phyloP scores from a whole-genome alignment of 2,797 vertebrate genomes.

The Menidia menidia region DNA sequence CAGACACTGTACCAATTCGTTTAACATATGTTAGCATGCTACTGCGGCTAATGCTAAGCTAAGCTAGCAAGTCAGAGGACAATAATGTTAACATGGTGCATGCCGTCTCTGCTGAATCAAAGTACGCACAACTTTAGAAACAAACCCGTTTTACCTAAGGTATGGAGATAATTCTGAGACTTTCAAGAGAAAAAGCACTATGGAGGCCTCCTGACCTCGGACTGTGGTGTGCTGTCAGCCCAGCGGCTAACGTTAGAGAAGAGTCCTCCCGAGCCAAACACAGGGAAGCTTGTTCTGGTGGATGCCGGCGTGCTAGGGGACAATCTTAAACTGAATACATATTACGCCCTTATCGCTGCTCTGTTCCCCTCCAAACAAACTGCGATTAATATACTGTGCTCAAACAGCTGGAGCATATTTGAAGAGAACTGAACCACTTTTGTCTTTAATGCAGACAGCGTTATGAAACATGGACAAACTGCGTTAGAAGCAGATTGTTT shows the following conservation, averaged over 20 bases:
- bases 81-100: neutral
- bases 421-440: neutral
- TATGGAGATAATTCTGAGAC: constrained; percentile 1
- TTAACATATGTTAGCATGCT: constrained; percentile 33
- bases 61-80: constrained; percentile 26
- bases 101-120: neutral
- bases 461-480: neutral
- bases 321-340: constrained; percentile 1
- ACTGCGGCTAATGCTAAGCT: constrained; percentile 31
- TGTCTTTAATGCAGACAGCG: neutral
- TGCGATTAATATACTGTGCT: neutral
- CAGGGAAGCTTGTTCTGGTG: constrained; percentile 8
- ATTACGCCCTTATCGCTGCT: neutral
- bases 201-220: constrained; percentile 64
- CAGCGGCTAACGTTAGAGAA: neutral
- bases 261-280: constrained; percentile 4
- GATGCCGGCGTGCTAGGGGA: constrained; percentile 17
- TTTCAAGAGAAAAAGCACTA: constrained; percentile 9
- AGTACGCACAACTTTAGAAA: neutral
- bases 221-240: constrained; percentile 34
- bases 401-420: neutral
- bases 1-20: neutral
- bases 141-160: constrained; percentile 53
- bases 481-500: no score
- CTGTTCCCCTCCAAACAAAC: no score